These are phyloP conservation scores for Arizona elegans DNA, from an alignment of 2,113 vertebrate genomes.

Conservation along the genomic window DNA sequence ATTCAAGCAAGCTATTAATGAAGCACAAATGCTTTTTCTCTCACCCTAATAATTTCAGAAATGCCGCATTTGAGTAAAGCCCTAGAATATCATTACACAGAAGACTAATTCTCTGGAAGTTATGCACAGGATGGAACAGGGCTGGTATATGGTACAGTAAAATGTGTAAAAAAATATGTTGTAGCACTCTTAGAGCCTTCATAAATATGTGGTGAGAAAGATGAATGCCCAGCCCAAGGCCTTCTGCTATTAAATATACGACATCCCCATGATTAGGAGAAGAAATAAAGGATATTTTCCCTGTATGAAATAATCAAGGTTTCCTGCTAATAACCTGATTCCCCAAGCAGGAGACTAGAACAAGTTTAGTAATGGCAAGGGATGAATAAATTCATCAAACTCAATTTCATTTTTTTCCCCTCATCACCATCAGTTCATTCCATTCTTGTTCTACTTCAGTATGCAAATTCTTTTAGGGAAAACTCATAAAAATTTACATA, in stretches of 20 bases:
- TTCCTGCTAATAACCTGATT: background rate
- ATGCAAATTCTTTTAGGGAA: background rate
- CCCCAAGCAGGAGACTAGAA: background rate
- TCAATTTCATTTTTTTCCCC: background rate
- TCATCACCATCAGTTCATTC: background rate
- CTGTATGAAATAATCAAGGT: background rate
- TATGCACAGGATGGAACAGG: background rate
- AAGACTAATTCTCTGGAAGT: background rate
- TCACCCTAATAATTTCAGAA: background rate
- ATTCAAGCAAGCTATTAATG: background rate
- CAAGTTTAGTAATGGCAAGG: background rate
- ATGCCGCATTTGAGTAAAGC: background rate
- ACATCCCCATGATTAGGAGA: no score
- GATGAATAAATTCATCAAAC: background rate
- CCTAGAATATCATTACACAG: background rate
- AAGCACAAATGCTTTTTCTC: background rate
- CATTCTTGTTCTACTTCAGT: background rate
- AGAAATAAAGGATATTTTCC: background rate
- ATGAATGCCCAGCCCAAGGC: background rate
- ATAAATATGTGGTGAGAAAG: background rate
- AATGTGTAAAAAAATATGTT: background rate
- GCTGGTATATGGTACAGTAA: background rate
- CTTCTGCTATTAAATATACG: background rate
- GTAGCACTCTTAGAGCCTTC: background rate
- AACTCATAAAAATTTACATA: background rate